A percentile compares a stretch with the other conserved stretches of the same genome.
Evolutionary conservation across 2,797 vertebrate species (phyloP).

Genomic region (Melopsittacus undulatus): DNA sequence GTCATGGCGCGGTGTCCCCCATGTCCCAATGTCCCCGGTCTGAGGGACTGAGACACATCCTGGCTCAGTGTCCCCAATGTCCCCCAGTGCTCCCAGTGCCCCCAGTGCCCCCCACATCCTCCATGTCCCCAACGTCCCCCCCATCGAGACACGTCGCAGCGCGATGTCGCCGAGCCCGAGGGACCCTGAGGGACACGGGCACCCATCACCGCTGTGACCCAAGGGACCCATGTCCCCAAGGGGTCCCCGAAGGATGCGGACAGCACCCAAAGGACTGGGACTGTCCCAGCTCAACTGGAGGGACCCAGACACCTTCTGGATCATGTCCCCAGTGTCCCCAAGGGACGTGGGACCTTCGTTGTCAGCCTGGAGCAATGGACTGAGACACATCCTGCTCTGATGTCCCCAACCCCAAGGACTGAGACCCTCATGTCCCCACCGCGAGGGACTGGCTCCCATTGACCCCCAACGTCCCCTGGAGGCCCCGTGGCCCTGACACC

Average conservation of each 20-base stretch:
- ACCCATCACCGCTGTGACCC: neutral
- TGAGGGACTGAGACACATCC: neutral
- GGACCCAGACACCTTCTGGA: neutral
- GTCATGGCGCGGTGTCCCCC: neutral
- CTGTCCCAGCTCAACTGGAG: neutral
- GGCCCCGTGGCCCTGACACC: neutral
- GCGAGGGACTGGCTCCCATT: neutral
- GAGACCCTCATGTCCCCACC: neutral
- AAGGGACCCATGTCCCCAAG: neutral
- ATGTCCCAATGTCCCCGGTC: neutral
- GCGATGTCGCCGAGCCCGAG: neutral
- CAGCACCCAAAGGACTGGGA: neutral
- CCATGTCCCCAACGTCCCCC: neutral
- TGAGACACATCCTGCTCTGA: neutral
- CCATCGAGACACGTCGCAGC: neutral
- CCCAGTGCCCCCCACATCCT: neutral
- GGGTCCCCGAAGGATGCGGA: neutral
- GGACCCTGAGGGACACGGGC: neutral
- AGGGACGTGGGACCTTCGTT: neutral
- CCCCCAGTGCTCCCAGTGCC: neutral
- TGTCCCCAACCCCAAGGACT: neutral
- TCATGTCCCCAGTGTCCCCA: neutral
- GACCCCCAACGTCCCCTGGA: neutral
- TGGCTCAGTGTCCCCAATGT: neutral
- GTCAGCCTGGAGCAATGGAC: neutral